A percentile compares a stretch with the other conserved stretches of the same genome.
Evolutionary conservation across 1,140 invertebrate genomes (phyloP).

Genomic region (Caenorhabditis latens): DNA sequence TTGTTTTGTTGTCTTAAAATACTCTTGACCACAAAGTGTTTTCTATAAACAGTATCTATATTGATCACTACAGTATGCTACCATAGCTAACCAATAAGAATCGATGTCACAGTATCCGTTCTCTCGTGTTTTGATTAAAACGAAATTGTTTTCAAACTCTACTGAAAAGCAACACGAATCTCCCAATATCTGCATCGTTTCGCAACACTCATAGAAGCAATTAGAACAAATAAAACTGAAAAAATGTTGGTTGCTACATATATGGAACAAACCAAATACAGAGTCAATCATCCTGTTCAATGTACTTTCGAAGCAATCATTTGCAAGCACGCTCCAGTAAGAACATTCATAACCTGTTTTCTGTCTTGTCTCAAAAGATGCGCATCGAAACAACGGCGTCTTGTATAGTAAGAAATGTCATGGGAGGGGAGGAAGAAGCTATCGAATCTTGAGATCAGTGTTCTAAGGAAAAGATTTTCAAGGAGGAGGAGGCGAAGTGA

Average conservation of each 20-base stretch:
- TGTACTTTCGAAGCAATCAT: background rate
- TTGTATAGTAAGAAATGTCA: slow-evolving; percentile 29
- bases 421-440: background rate
- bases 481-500: background rate
- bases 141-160: no score
- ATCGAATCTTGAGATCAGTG: slow-evolving; percentile 5
- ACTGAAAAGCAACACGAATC: no score
- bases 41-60: no score
- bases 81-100: no score
- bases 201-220: background rate
- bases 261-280: background rate
- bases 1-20: background rate
- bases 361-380: background rate
- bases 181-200: no score
- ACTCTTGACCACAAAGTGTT: no score
- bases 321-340: background rate
- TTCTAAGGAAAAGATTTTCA: background rate
- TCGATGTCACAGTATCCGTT: no score
- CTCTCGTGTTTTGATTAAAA: no score
- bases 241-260: no score
- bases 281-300: background rate
- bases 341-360: slow-evolving; percentile 20
- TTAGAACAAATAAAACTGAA: background rate
- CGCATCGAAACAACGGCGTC: slow-evolving; percentile 2
- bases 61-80: no score